A percentile compares a stretch with the other conserved stretches of the same genome.
phyloP scores from a whole-genome alignment of 2,113 vertebrate species.

The Zapus hudsonius region DNA sequence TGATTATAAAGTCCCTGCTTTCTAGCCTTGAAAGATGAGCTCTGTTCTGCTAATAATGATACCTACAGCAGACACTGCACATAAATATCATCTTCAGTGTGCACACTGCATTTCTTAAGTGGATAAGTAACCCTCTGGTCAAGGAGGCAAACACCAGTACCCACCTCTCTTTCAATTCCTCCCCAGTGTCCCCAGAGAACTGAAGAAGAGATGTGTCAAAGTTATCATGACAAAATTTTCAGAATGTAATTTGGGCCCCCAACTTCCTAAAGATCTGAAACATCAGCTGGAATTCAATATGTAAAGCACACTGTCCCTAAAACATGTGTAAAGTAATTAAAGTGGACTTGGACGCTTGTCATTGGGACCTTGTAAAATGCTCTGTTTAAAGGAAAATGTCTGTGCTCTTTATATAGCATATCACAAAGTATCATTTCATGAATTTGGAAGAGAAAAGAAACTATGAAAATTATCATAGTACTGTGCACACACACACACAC shows the following conservation, averaged over 20 bases:
- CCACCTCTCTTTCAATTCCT: not conserved
- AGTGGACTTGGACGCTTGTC: not conserved
- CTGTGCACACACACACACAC: not conserved
- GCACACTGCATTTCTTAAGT: not conserved
- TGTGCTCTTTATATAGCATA: not conserved
- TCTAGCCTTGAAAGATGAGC: constrained; percentile 59
- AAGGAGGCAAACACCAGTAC: constrained; percentile 16
- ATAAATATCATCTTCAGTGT: constrained; percentile 17
- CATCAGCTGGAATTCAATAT: constrained; percentile 39
- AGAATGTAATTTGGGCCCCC: constrained; percentile 41
- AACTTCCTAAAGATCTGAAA: constrained; percentile 40
- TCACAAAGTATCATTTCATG: not conserved
- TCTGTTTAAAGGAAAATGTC: not conserved
- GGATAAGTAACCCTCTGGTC: constrained; percentile 22
- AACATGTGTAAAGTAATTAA: constrained; percentile 8
- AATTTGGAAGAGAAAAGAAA: constrained; percentile 12
- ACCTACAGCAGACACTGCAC: constrained; percentile 25
- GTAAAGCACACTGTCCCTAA: constrained; percentile 17
- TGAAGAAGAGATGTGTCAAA: constrained; percentile 50
- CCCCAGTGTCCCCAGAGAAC: not conserved
- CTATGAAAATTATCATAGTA: not conserved
- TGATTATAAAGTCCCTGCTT: constrained; percentile 65
- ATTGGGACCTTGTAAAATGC: constrained; percentile 50
- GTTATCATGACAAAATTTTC: constrained; percentile 35
- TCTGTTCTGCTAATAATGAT: constrained; percentile 28